Base-by-base conservation (phyloP, 1,140 invertebrate genomes). In the Hydropsyche tenuis region DNA sequence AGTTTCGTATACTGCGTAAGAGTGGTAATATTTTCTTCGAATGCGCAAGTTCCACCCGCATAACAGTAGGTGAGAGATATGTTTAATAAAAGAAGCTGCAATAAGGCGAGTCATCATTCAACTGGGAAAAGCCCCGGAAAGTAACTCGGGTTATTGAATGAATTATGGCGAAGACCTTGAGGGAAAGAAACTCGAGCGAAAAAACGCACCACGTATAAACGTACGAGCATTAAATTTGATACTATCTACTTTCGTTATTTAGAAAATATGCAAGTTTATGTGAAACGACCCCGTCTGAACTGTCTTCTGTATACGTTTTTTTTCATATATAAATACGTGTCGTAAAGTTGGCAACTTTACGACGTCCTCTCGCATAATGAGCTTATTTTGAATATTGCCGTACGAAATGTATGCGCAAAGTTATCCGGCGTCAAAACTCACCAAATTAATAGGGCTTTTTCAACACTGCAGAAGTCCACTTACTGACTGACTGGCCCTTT, bases 21-120 rank as follows among this genome's bases (percentile, higher is more conserved):
- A 37, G 30, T 9, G 30, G 9, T 37, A 3, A 9, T 37, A 37
- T 9, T 37, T 37, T 37, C 9, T 37, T 37, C 9, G n/a, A n/a
- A n/a, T 37, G 3, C 30, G 30, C 3, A 37, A 37, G 3, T 3
- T 37, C 3, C 30, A 4, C 30, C 9, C 30, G 30, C 30, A 23
- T 25, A 23, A n/a, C 65, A 9, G 43, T 12, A 48, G 22, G 65
- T 27, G 9, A 68, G 23, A 16, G 45, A 68, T 25, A 68, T 14
- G 65, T 68, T 68, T 3, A 68, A 27, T 43, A 48, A 25, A 68
- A 18, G 42, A 23, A 16, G 27, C 22, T 68, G 65, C 45, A 46
- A 48, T 48, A 68, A 46, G 45, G 65, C 45, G 18, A 68, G 65
- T 68, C 65, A 46, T 43, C 23, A 27, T 48, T 68, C 65, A 68